Conservation (phyloP, 2,888 invertebrate genomes). For the Tiliacea aurago region DNA sequence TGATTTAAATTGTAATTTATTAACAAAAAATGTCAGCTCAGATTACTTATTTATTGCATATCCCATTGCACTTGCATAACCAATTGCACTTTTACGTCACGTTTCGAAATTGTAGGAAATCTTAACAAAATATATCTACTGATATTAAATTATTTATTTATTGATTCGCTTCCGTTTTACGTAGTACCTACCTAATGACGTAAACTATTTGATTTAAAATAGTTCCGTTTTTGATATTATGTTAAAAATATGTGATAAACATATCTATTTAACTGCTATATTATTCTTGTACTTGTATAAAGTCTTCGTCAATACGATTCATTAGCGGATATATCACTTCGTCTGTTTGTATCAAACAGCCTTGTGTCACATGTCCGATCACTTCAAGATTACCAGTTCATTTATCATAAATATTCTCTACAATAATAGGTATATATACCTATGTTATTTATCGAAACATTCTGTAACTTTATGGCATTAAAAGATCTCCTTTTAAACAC, state of each 20-base stretch:
- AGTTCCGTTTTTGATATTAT: conserved; percentile 6
- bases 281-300: conserved; percentile 6
- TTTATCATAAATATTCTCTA: conserved; percentile 37
- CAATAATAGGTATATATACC: background rate
- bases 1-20: background rate
- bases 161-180: conserved; percentile 13
- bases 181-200: background rate
- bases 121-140: background rate
- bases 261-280: conserved; percentile 3
- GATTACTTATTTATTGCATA: too few relatives aligned
- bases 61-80: too few relatives aligned
- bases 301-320: background rate
- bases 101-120: background rate
- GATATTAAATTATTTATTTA: background rate
- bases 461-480: background rate
- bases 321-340: conserved; percentile 33
- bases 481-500: background rate
- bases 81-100: background rate
- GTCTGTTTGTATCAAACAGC: conserved; percentile 41
- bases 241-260: background rate
- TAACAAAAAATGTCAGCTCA: background rate
- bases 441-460: background rate
- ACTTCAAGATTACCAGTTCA: conserved; percentile 42
- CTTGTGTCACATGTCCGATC: conserved; percentile 47
- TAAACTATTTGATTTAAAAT: conserved; percentile 3